Evolutionary conservation across 92 coral and sea anemone species (phyloP).

Genomic region (Bergia puertoricense): DNA sequence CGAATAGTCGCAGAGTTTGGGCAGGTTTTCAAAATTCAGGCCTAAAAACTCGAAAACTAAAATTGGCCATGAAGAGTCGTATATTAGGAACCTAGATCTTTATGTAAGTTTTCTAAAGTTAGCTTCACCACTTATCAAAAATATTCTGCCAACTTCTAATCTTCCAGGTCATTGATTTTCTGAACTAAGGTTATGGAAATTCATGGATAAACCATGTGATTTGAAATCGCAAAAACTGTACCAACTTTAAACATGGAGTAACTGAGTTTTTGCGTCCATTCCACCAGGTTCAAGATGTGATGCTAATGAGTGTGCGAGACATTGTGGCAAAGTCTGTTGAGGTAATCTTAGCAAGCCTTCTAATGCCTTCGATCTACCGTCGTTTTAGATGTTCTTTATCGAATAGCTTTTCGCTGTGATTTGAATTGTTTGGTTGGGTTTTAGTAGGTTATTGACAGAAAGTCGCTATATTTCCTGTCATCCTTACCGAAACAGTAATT

Average conservation of each 20-base stretch:
- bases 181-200: not conserved
- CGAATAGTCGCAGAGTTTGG: too few species aligned
- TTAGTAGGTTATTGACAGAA: too few species aligned
- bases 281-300: slow-evolving; percentile 85
- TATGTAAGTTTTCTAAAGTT: not conserved
- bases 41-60: not conserved
- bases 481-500: too few species aligned
- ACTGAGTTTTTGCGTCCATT: not conserved
- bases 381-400: too few species aligned
- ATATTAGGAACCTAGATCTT: not conserved
- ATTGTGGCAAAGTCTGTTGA: slow-evolving; percentile 93
- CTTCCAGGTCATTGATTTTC: too few species aligned
- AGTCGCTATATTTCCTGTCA: too few species aligned
- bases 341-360: slow-evolving; percentile 46
- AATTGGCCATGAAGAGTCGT: not conserved
- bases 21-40: too few species aligned
- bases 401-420: not conserved
- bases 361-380: not conserved
- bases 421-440: too few species aligned
- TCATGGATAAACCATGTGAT: not conserved
- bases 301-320: slow-evolving; percentile 91
- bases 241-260: not conserved
- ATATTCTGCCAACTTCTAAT: too few species aligned
- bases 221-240: too few species aligned
- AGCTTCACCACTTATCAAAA: not conserved